A percentile compares a stretch with the other conserved stretches of the same genome.
phyloP scores from a whole-genome alignment of 2,797 vertebrate species.

The Falco berigora region DNA sequence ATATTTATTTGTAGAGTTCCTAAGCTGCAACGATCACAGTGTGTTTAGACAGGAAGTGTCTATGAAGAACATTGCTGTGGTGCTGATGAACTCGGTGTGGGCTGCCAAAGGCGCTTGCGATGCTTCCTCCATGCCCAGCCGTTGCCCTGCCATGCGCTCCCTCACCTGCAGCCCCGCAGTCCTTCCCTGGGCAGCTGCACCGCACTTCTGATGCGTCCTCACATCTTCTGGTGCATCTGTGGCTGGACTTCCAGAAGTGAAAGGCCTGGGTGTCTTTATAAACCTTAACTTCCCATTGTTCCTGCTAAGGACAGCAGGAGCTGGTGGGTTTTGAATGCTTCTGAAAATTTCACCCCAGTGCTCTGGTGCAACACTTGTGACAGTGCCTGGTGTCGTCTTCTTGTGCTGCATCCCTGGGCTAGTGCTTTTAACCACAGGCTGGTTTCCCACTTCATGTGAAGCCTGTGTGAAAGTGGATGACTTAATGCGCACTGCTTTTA shows the following conservation, averaged over 20 bases:
- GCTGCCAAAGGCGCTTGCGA: neutral
- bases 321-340: neutral
- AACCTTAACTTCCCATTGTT: neutral
- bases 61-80: neutral
- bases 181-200: neutral
- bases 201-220: rapidly evolving
- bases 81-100: neutral
- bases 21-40: neutral
- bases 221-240: rapidly evolving
- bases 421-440: neutral
- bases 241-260: neutral
- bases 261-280: neutral
- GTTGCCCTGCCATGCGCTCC: neutral
- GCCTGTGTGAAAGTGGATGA: neutral
- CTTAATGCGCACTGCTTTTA: neutral
- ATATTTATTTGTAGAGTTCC: neutral
- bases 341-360: neutral
- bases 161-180: neutral
- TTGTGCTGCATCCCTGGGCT: neutral
- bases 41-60: neutral
- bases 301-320: neutral
- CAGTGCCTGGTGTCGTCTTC: neutral
- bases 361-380: neutral
- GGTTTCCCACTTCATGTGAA: neutral
- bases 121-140: neutral